Base-by-base conservation (phyloP, 2,888 invertebrate genomes). In the Cataglyphis albicans region DNA sequence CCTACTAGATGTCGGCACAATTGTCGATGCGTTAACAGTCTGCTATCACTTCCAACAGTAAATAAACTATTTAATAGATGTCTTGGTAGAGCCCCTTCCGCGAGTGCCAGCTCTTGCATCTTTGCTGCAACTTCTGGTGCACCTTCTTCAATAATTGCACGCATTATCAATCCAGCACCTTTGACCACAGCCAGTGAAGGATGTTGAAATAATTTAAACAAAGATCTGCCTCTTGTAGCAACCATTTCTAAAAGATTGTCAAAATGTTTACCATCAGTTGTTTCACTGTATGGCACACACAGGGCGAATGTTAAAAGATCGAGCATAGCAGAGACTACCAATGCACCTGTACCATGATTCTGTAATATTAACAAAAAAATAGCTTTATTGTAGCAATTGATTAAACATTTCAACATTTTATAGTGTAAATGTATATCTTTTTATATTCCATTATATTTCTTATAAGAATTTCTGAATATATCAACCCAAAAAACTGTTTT, bases 271-370 rank as follows among this genome's bases (percentile, higher is more conserved):
- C 99, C 98, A 93, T 99, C 99, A 0, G 99, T 99, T 5, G 99
- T 99, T 95, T 99, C 99, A 93, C 99, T 98, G 95, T 99, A 99
- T 5, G 99, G 99, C 86, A 99, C 98, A 95, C 99, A 99, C 61
- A 99, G 96, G 4, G 99, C 98, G 95, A 99, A 99, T 57, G 99
- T 99, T 87, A 99, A 95, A 94, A 99, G 98, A 95, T 99, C 99
- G 94, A 99, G 95, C 99, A 99, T 99, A 87, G 99, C 98, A 44
- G 99, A 98, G 86, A 99, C 98, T 18, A 99, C 98, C 70, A 99
- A 95, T 65, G 99, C 99, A 4, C 99, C 99, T 78, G 98, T 99
- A 74, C 98, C 98, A 86, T 98, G 97, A 82, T 96, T 96, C 98
- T 99, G 95, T 68, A 88, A 88, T 80, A 64, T 84, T 81, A 57